Evolutionary conservation across 2,113 vertebrate genomes (phyloP), one percentile per base, ranked within the genome.

Genomic region (Peromyscus leucopus): DNA sequence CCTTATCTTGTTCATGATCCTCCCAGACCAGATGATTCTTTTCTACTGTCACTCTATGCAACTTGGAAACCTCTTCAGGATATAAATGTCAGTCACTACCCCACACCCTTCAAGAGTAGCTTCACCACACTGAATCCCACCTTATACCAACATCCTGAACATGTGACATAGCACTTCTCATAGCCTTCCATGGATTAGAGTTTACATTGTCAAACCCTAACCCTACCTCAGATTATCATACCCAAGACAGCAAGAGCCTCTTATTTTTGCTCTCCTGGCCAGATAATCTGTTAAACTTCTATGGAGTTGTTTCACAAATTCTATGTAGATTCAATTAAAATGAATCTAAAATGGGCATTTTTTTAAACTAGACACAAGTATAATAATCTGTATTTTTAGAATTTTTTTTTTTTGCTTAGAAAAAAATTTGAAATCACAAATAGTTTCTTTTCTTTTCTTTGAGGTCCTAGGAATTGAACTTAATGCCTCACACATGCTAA

Each of bases 271-370:
- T 63, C 39, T 93, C 59, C 51, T 76, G 74, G 31, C 55, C 63
- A 96, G 48, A 72, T 24, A 88, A 84, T 93, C 90, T 91, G 16
- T 87, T 86, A 86, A 91, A 91, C 61, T 95, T 87, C 31, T 87
- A 82, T 95, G 39, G 2, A 80, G 16, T 79, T 94, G 21, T 19
- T 39, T 31, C 21, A 87, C n/a, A 89, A 67, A 87, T 74, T 94
- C 91, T 83, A 86, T 55, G 59, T 83, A 19, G 10, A 59, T 91
- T 95, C 48, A 67, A 93, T 84, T 94, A 85, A 89, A 96, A 95
- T 96, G 11, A 97, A 89, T 85, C 84, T 94, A 75, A 94, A 94
- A 75, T 48, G 57, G 61, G 22, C 13, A 65, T 36, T 88, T 91
- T 90, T 31, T 13, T 42, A 42, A 85, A 67, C 36, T 90, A 94